A percentile compares a stretch with the other conserved stretches of the same genome.
phyloP scores from a whole-genome alignment of 2,888 invertebrate genomes.

The Synanthedon vespiformis region DNA sequence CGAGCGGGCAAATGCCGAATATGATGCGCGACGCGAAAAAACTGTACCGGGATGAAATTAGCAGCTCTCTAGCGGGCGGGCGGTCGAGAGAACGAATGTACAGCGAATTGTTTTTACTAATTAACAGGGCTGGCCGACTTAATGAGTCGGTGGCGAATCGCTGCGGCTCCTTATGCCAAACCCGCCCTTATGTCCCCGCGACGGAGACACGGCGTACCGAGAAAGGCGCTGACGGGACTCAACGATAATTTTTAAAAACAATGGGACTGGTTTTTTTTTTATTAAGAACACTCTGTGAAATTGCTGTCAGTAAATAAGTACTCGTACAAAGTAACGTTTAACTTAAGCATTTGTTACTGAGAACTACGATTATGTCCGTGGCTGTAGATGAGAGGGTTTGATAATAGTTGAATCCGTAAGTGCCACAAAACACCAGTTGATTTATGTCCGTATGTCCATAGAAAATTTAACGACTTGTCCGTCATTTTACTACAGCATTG shows the following conservation, averaged over 20 bases:
- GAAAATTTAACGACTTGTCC: conserved; percentile 37
- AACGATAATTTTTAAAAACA: conserved; percentile 27
- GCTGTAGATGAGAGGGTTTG: not conserved
- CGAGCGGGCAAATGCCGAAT: conserved; percentile 68
- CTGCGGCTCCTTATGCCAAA: conserved; percentile 10
- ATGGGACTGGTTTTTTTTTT: conserved; percentile 12
- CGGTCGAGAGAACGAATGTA: conserved; percentile 62
- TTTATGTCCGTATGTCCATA: conserved; percentile 30
- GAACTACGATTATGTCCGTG: not conserved
- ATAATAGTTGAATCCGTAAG: conserved; percentile 2
- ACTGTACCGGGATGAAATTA: conserved; percentile 65
- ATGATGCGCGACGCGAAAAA: conserved; percentile 67
- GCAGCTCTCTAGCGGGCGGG: conserved; percentile 68
- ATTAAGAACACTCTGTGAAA: not conserved
- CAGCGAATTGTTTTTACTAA: conserved; percentile 67
- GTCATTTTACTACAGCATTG: conserved; percentile 38
- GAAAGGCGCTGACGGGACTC: conserved; percentile 16
- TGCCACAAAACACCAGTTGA: conserved; percentile 21
- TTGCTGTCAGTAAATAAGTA: not conserved
- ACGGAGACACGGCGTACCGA: conserved; percentile 15
- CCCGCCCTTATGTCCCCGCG: conserved; percentile 16
- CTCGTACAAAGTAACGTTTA: not conserved
- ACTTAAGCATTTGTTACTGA: not conserved
- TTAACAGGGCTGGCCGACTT: conserved; percentile 55
- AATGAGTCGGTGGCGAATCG: conserved; percentile 35